These are phyloP conservation scores for Oscheius sp. DNA, from an alignment of 2,888 invertebrate genomes.

Conservation along the genomic window DNA sequence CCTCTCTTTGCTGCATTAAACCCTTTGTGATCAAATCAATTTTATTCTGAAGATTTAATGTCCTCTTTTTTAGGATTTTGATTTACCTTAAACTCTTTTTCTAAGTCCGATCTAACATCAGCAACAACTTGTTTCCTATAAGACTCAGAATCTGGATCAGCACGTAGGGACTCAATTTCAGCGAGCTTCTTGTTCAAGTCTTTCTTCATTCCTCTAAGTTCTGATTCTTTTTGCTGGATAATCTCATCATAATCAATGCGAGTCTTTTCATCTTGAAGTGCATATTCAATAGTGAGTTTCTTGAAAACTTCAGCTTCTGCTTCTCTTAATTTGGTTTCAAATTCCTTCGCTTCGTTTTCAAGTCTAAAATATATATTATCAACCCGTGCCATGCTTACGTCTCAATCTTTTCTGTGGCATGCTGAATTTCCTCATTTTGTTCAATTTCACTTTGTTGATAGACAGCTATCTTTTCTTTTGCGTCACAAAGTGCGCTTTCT, in stretches of 20 bases:
- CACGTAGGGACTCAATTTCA: constrained; percentile 36
- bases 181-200: constrained; percentile 43
- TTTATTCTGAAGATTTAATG: constrained; percentile 36
- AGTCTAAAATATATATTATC: constrained; percentile 21
- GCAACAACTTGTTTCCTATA: constrained; percentile 36
- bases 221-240: constrained; percentile 42
- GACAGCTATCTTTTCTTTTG: constrained; percentile 28
- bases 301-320: constrained; percentile 46
- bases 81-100: constrained; percentile 52
- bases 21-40: constrained; percentile 60
- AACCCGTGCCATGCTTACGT: constrained; percentile 6
- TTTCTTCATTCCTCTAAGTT: constrained; percentile 38
- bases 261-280: constrained; percentile 45
- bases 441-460: background rate
- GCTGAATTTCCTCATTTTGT: background rate
- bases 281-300: constrained; percentile 50
- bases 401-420: background rate
- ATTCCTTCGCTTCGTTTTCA: constrained; percentile 2
- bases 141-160: constrained; percentile 43
- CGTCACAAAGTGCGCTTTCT: background rate
- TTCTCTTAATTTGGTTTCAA: constrained; percentile 28
- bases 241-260: constrained; percentile 31
- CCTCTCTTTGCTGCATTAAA: constrained; percentile 59
- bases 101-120: constrained; percentile 44
- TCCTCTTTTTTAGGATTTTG: background rate